Base-by-base conservation (phyloP, 1,140 invertebrate genomes). In the Caenorhabditis brenneri region DNA sequence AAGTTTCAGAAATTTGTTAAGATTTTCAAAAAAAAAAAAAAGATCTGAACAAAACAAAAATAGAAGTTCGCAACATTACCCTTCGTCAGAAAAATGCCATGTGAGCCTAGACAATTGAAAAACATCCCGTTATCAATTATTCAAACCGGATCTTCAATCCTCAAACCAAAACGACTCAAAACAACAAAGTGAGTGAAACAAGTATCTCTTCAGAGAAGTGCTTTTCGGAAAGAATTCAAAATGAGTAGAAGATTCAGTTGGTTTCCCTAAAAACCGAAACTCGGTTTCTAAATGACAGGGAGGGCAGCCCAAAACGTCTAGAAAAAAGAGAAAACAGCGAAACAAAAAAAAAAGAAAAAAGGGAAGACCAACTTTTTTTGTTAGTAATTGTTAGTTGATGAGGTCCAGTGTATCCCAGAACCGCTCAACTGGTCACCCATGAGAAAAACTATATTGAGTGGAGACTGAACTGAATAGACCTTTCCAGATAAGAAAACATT, bases 371-470 rank as follows among this genome's bases (percentile, higher is more conserved):
- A 24, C 65, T 36, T 10, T 29, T 29, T 65, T 74, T 74, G 6
- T 42, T 9, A 36, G 65, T 74, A 74, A 74, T 74, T 74, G 65
- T 74, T 74, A 74, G 65, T 74, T 74, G 65, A 74, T 74, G 65
- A 74, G 65, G 36, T 74, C 36, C 65, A 55, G 53, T 27, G 6
- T 19, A n/a, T 51, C n/a, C n/a, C 49, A n/a, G 27, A 27, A 55
- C 19, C 24, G 10, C 9, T n/a, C n/a, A n/a, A n/a, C n/a, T n/a
- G n/a, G 27, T 29, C 24, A 19, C 7, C 22, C n/a, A 27, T 55
- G 22, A 4, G 4, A 51, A 51, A 5, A 0, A 16, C 2, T 10
- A 16, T n/a, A 51, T 0, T 16, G 12, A 42, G 12, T 6, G 39
- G 5, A 42, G 5, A 42, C 39, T 42, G 39, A 6, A 42, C 39